Conservation (phyloP, 1,140 invertebrate species). For the Ephestia elutella region DNA sequence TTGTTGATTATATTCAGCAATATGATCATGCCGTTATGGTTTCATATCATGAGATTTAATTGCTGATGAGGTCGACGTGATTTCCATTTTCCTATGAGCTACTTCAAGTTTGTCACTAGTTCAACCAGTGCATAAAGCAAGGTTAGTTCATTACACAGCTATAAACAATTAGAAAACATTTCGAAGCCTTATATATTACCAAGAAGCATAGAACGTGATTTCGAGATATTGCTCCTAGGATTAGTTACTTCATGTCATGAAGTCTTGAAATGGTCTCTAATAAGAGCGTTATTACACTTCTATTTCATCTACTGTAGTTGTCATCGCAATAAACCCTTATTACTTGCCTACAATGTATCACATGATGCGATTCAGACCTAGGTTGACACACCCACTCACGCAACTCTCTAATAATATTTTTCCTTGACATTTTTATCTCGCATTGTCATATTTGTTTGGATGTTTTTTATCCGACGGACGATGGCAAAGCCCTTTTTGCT, state of each 20-base stretch:
- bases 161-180: neutral
- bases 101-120: neutral
- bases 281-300: neutral
- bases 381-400: constrained; percentile 8
- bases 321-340: constrained; percentile 22
- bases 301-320: neutral
- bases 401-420: constrained; percentile 6
- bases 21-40: neutral
- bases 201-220: neutral
- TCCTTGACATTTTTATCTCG: neutral
- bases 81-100: neutral
- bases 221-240: neutral
- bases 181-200: neutral
- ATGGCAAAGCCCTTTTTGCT: too few species aligned
- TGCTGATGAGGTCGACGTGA: neutral
- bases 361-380: constrained; percentile 19
- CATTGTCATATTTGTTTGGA: neutral
- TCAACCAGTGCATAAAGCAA: neutral
- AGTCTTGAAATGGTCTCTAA: neutral
- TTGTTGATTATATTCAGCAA: neutral
- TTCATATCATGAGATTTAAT: neutral
- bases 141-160: neutral
- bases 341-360: constrained; percentile 20
- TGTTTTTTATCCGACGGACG: too few species aligned
- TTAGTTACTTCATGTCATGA: neutral